Percentiles rank a stretch among this genome's conserved stretches.
These are phyloP conservation scores for Brienomyrus brachyistius DNA, from an alignment of 2,113 vertebrate genomes.

Conservation along the genomic window DNA sequence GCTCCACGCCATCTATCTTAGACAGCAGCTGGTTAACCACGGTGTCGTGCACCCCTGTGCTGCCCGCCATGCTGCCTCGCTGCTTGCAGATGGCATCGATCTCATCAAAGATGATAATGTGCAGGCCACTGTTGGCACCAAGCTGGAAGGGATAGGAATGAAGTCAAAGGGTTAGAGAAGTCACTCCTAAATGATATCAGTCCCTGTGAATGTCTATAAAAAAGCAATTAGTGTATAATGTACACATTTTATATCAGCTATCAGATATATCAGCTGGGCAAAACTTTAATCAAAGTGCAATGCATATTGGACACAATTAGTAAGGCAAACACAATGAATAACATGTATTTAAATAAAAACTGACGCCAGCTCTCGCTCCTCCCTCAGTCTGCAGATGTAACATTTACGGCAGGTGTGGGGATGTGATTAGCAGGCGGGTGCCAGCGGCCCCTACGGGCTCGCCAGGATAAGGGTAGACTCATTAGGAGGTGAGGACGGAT, in stretches of 20 bases:
- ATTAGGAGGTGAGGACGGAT: conserved; percentile 68
- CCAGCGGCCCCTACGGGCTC: neutral
- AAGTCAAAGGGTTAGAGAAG: neutral
- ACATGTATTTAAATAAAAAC: neutral
- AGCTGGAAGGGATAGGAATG: conserved; percentile 56
- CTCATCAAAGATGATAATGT: conserved; percentile 97
- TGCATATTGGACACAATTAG: neutral
- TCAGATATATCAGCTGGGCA: neutral
- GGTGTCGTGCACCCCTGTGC: conserved; percentile 90
- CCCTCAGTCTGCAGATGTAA: conserved; percentile 44
- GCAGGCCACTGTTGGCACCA: conserved; percentile 89
- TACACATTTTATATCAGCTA: too few species aligned
- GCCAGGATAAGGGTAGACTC: conserved; percentile 48
- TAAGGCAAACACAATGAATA: neutral
- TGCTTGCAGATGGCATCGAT: conserved; percentile 98
- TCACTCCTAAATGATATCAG: neutral
- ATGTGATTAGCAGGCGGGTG: conserved; percentile 26
- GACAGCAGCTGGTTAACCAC: conserved; percentile 95
- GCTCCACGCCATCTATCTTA: conserved; percentile 94
- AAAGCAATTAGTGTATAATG: neutral
- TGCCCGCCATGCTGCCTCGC: conserved; percentile 92
- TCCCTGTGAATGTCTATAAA: neutral
- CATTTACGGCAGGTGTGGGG: conserved; percentile 63
- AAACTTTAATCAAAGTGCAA: neutral
- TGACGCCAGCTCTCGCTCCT: conserved; percentile 42